Evolutionary conservation across 2,113 vertebrate species (phyloP).

Genomic region (Salvator merianae): DNA sequence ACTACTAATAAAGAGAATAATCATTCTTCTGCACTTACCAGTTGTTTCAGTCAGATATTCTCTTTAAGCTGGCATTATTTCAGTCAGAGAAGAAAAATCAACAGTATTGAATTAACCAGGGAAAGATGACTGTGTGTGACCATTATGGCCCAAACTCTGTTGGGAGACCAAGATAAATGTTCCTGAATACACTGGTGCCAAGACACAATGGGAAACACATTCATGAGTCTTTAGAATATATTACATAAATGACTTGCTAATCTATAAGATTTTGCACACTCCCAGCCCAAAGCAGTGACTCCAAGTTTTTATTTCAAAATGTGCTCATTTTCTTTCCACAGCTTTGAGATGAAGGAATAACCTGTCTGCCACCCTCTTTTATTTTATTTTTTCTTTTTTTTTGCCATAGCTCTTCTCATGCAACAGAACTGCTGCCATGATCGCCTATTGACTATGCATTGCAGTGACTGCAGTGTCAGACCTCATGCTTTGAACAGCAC

Average conservation of each 20-base stretch:
- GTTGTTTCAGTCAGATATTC: background rate
- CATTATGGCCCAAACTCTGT: background rate
- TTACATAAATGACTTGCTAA: background rate
- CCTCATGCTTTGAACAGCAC: constrained; percentile 22
- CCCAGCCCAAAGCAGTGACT: background rate
- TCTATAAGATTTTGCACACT: background rate
- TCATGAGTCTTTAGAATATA: background rate
- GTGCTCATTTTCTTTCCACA: background rate
- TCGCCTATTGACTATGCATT: constrained; percentile 22
- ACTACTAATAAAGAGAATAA: background rate
- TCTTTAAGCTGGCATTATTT: background rate
- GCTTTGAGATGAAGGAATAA: constrained; percentile 1
- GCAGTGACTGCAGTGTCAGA: constrained; percentile 15
- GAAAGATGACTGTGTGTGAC: background rate
- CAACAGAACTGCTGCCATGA: background rate
- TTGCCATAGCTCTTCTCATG: background rate
- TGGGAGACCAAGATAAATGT: background rate
- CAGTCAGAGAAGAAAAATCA: background rate
- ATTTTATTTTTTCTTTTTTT: background rate
- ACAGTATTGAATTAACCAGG: background rate
- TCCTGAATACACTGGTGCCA: background rate
- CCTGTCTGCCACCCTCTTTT: background rate
- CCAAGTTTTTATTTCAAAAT: background rate
- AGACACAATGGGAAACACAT: constrained; percentile 6
- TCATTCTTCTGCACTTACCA: background rate